Evolutionary conservation across 92 coral and sea anemone species (phyloP).

Genomic region (Paragorgia papillata): DNA sequence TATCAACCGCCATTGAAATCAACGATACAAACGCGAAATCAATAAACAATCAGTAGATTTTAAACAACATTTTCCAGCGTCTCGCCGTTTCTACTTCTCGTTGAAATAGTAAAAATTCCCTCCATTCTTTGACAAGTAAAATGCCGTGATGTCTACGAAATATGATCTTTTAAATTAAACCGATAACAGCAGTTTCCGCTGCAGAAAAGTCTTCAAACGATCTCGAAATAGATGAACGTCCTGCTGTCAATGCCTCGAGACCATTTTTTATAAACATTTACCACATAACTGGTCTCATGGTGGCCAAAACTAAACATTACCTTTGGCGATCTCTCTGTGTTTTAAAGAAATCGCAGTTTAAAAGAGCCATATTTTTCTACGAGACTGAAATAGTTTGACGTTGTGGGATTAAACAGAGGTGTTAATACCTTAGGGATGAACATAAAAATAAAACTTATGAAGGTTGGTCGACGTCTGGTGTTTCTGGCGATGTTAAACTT

Average conservation of each 20-base stretch:
- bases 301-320: slow-evolving; percentile 1
- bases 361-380: slow-evolving; percentile 4
- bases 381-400: slow-evolving; percentile 8
- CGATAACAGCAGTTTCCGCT: slow-evolving; percentile 49
- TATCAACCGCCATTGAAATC: slow-evolving; percentile 1
- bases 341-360: no score
- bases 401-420: neutral
- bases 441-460: no score
- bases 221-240: slow-evolving; percentile 23
- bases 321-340: no score
- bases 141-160: slow-evolving; percentile 51
- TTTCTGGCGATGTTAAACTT: no score
- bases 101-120: slow-evolving; percentile 7
- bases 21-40: slow-evolving; percentile 19
- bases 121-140: slow-evolving; percentile 15
- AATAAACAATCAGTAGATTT: slow-evolving; percentile 20
- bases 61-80: neutral
- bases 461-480: no score
- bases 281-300: slow-evolving; percentile 2
- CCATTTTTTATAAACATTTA: neutral
- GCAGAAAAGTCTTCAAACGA: slow-evolving; percentile 11
- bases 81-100: slow-evolving; percentile 1
- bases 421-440: slow-evolving; percentile 4
- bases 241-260: slow-evolving; percentile 21
- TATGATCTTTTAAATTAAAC: slow-evolving; percentile 40